Base-by-base conservation (phyloP, 1,140 invertebrate species). In the Rhyzopertha dominica region DNA sequence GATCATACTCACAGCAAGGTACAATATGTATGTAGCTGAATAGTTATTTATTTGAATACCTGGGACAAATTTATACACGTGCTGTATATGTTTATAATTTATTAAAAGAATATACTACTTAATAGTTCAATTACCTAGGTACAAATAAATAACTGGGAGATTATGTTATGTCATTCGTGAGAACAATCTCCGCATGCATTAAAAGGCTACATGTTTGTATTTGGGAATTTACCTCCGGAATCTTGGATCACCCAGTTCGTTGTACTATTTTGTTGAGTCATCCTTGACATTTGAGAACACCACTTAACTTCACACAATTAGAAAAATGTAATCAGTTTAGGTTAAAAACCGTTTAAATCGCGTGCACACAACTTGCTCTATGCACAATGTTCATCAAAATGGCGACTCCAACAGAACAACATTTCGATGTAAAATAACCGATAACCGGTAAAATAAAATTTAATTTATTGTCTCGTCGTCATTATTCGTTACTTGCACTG, bases 221-320 rank as follows among this genome's bases (percentile, higher is more conserved):
- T 66, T 55, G 54, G 47, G 22, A 56, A 72, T 74, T 78, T 67
- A 79, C 78, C 79, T 61, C 78, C 78, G 23, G 73, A 70, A 67
- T 79, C 77, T 50, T 81, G 78, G 63, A 81, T 80, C 41, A 79
- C 63, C 59, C 79, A 77, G 68, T 79, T 80, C 62, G 76, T 71
- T 47, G 75, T 76, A 66, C 74, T 76, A 60, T 71, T 73, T 70
- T 75, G 75, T 54, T 77, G 76, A 41, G 76, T 73, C 76, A 79
- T 80, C 53, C 49, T 51, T 26, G 18, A 28, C 18, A 32, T 45
- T 47, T 16, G 14, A 43, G 13, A 30, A 43, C 35, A 37, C 39
- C 4, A 24, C 31, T 26, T 39, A 53, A 17, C 10, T 28, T 48
- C 25, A 43, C 31, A 36, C 20, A 25, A 48, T n/a, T 7, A 4